Conservation (phyloP, 2,797 vertebrate species). For the Mus spretus region DNA sequence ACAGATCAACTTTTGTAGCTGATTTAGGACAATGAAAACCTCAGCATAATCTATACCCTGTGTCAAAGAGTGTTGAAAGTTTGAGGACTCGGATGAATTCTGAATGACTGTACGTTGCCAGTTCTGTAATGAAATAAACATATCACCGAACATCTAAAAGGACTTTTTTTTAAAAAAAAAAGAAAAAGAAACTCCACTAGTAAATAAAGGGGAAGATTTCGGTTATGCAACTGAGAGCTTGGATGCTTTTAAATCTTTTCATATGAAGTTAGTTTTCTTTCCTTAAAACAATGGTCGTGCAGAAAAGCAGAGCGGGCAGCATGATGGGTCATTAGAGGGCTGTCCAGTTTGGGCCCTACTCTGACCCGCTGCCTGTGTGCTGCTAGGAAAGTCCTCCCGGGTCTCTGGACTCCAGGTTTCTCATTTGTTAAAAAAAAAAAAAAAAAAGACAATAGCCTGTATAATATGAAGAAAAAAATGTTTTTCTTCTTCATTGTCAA, state of each 20-base stretch:
- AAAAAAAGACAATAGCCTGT: background rate
- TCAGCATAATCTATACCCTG: constrained; percentile 55
- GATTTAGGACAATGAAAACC: constrained; percentile 68
- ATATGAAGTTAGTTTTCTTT: constrained; percentile 64
- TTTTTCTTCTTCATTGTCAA: background rate
- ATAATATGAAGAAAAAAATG: background rate
- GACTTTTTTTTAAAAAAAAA: background rate
- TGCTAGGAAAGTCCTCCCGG: background rate
- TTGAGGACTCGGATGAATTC: constrained; percentile 75
- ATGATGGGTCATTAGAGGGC: no score
- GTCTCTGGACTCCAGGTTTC: background rate
- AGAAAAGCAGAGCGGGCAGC: background rate
- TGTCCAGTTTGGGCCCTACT: no score
- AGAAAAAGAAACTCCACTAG: constrained; percentile 38
- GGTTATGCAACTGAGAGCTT: constrained; percentile 69
- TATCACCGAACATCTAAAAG: constrained; percentile 66
- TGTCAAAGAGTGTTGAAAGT: constrained; percentile 79
- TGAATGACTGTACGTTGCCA: constrained; percentile 61
- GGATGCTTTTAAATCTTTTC: constrained; percentile 68
- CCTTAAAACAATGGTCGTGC: constrained; percentile 55
- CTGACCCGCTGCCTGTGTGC: background rate
- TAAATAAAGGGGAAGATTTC: constrained; percentile 74
- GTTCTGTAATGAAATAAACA: constrained; percentile 79
- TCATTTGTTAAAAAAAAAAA: background rate
- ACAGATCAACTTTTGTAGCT: constrained; percentile 53